These are phyloP conservation scores for Gnathonemus echidnorhynchus DNA, from an alignment of 2,113 vertebrate genomes.

Conservation along the genomic window DNA sequence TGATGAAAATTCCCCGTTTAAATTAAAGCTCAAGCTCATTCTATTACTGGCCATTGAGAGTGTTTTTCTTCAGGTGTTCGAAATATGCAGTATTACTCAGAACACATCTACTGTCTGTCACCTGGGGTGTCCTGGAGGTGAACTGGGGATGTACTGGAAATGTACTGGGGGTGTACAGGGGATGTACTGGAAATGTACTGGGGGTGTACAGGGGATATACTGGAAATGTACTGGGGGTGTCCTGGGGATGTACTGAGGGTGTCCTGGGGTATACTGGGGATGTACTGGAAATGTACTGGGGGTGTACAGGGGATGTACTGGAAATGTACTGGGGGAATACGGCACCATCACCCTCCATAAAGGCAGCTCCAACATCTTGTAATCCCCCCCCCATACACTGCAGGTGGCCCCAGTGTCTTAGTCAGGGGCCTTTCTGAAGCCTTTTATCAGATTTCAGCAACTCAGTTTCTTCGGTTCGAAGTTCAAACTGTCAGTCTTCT, in stretches of 20 bases:
- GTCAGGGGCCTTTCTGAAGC: background rate
- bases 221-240: conserved; percentile 16
- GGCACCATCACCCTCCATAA: conserved; percentile 50
- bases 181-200: no score
- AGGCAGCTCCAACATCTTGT: conserved; percentile 28
- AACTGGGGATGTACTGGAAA: background rate
- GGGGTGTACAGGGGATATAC: no score
- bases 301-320: background rate
- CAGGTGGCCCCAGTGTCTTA: background rate
- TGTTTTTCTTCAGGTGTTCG: background rate
- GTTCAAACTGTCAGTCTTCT: background rate
- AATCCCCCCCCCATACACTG: background rate
- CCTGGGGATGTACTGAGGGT: conserved; percentile 13
- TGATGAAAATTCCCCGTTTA: background rate
- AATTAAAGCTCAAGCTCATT: background rate
- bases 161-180: conserved; percentile 7
- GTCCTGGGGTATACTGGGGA: no score
- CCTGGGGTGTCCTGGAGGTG: background rate
- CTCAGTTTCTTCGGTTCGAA: background rate
- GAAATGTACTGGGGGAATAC: conserved; percentile 27
- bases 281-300: no score
- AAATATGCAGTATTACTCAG: background rate
- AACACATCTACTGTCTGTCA: background rate
- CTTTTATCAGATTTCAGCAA: background rate
- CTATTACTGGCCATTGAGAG: background rate